Evolutionary conservation across 2,113 vertebrate species (phyloP), one percentile per base, ranked within the genome.

Genomic region (Illadopsis cleaveri): DNA sequence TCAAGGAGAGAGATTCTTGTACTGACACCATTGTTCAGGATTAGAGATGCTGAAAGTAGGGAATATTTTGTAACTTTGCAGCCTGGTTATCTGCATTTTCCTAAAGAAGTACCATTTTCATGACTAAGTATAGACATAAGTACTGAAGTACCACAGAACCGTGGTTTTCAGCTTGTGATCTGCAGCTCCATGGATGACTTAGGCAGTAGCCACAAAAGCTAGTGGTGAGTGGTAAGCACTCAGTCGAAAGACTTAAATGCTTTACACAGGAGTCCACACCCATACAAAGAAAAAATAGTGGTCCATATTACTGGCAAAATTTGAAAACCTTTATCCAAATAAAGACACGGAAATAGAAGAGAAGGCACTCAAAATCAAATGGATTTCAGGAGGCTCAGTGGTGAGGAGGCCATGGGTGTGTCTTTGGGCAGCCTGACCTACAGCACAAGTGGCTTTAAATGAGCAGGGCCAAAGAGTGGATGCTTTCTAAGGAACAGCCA

Each of bases 401-500:
- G 82, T 82, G 54, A 65, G 65, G 48, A 73, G 16, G 13, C 33
- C 8, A 0, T 4, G 38, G 61, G 33, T 38, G 51, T 80, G 64
- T 82, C 56, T 44, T 44, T 83, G 71, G 66, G 51, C 56, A 90
- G 50, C 21, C 14, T 69, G 68, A 53, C 42, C 23, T 6, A 12
- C 23, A 54, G 37, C 2, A 3, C 18, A 31, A n/a, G 70, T 61
- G 75, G 24, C 56, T 92, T 58, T 81, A 75, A 83, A 60, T n/a
- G 15, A 77, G 66, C 37, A 72, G 81, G 61, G 37, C 71, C 78
- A 72, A 64, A 27, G 30, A 37, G 57, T 15, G 40, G 42, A 30
- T 92, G 72, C 86, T 93, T 93, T 96, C 75, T 76, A 65, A 93
- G 82, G 58, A 92, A 9, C 54, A 71, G 86, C 45, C 76, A 58